Evolutionary conservation across 2,888 invertebrate genomes (phyloP).

Genomic region (Zonitis immaculata): DNA sequence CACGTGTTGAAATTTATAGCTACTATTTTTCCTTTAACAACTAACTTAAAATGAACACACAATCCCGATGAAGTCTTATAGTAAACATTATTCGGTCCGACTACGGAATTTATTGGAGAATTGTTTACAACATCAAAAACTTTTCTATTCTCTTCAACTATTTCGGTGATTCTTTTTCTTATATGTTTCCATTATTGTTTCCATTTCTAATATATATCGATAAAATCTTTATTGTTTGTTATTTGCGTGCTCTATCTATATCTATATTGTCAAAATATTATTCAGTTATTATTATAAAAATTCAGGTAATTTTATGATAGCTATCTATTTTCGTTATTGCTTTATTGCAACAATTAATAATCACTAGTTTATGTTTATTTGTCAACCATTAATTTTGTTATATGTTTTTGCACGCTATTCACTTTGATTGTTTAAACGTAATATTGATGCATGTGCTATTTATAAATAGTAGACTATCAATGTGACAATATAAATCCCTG

Average conservation of each 20-base stretch:
- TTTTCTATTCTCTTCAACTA: slow-evolving; percentile 5
- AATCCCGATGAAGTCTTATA: not conserved
- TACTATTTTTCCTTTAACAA: too few species aligned
- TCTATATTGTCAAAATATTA: too few species aligned
- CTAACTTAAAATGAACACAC: not conserved
- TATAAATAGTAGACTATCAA: not conserved
- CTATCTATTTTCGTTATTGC: not conserved
- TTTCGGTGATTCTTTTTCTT: too few species aligned
- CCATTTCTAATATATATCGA: too few species aligned
- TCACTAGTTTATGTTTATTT: not conserved
- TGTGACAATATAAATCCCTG: not conserved
- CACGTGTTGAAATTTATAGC: too few species aligned
- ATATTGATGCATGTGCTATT: not conserved
- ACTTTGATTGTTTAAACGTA: too few species aligned
- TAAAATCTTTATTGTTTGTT: too few species aligned
- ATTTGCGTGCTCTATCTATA: too few species aligned
- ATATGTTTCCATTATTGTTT: too few species aligned
- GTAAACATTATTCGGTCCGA: not conserved
- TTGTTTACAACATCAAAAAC: slow-evolving; percentile 15
- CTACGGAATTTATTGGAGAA: slow-evolving; percentile 12
- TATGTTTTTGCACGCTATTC: not conserved
- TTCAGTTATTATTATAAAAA: too few species aligned
- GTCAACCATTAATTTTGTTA: not conserved
- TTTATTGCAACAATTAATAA: not conserved
- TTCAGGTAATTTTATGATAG: too few species aligned